phyloP scores from a whole-genome alignment of 2,888 invertebrate species.

The Itoplectis maculator region DNA sequence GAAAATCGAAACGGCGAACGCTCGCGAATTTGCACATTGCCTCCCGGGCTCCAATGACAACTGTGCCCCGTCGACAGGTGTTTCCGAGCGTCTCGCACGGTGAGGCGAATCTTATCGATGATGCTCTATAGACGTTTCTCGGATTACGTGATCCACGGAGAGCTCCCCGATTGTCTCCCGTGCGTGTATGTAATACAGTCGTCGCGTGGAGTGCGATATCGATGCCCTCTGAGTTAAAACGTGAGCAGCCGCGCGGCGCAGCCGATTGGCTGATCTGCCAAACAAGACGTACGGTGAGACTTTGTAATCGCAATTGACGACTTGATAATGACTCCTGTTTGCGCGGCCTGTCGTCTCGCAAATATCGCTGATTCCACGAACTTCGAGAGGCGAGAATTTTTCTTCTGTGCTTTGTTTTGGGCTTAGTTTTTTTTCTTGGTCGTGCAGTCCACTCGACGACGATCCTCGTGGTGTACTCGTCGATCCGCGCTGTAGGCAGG shows the following conservation, averaged over 20 bases:
- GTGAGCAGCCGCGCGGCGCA: not conserved
- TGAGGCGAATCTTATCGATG: conserved; percentile 30
- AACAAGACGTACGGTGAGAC: not conserved
- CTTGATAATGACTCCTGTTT: not conserved
- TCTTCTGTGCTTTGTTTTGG: conserved; percentile 7
- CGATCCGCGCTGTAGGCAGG: too few species aligned
- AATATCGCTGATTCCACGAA: not conserved
- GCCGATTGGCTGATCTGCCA: not conserved
- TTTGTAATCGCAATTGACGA: conserved; percentile 10
- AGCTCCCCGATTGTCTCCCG: not conserved
- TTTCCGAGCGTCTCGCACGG: not conserved
- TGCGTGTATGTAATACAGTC: not conserved
- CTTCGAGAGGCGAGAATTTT: not conserved
- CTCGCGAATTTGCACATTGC: not conserved
- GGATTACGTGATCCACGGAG: conserved; percentile 17
- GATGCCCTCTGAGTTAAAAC: not conserved
- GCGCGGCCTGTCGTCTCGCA: not conserved
- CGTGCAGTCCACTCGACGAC: not conserved
- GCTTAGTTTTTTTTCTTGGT: not conserved
- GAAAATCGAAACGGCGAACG: conserved; percentile 1
- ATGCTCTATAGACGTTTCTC: conserved; percentile 16
- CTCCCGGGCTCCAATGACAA: conserved; percentile 6
- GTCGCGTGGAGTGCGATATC: not conserved
- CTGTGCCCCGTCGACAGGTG: not conserved
- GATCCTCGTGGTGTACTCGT: not conserved